A percentile compares a stretch with the other conserved stretches of the same genome.
Evolutionary conservation across 2,888 invertebrate genomes (phyloP).

Genomic region (Drosophila kuntzei): DNA sequence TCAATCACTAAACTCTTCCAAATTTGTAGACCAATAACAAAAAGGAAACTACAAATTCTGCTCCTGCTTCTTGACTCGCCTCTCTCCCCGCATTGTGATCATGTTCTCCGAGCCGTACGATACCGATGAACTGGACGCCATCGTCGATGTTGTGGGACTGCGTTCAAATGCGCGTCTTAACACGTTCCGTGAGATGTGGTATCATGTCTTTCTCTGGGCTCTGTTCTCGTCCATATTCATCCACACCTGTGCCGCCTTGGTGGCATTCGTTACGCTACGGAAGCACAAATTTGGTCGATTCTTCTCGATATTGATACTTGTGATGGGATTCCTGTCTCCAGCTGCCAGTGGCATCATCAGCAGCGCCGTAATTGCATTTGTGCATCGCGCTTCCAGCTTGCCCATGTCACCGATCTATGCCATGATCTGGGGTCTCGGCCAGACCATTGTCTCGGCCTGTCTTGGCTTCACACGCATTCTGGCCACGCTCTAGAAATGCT

Average conservation of each 20-base stretch:
- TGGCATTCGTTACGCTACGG: slow-evolving; percentile 95
- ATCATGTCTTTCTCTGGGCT: slow-evolving; percentile 98
- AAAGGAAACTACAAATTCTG: not conserved
- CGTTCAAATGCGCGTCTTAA: slow-evolving; percentile 89
- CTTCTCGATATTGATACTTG: slow-evolving; percentile 94
- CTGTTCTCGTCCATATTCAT: slow-evolving; percentile 97
- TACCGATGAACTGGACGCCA: slow-evolving; percentile 88
- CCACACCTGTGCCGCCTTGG: slow-evolving; percentile 95
- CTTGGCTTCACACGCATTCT: slow-evolving; percentile 97
- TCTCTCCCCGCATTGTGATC: slow-evolving; percentile 37
- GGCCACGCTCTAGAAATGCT: slow-evolving; percentile 91
- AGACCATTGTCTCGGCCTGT: slow-evolving; percentile 94
- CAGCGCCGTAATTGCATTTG: slow-evolving; percentile 97
- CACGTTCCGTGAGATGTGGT: slow-evolving; percentile 97
- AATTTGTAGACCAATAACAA: slow-evolving; percentile 31
- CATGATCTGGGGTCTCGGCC: slow-evolving; percentile 97
- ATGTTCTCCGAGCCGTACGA: slow-evolving; percentile 84
- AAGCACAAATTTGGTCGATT: slow-evolving; percentile 98
- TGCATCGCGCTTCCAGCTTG: slow-evolving; percentile 95
- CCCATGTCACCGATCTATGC: slow-evolving; percentile 96
- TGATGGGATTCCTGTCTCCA: slow-evolving; percentile 96
- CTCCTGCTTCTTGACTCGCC: not conserved
- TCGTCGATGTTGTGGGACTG: slow-evolving; percentile 89
- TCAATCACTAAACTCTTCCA: slow-evolving; percentile 15
- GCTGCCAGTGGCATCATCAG: slow-evolving; percentile 94